phyloP scores from a whole-genome alignment of 2,113 vertebrate genomes.

The Baryphthengus martii region DNA sequence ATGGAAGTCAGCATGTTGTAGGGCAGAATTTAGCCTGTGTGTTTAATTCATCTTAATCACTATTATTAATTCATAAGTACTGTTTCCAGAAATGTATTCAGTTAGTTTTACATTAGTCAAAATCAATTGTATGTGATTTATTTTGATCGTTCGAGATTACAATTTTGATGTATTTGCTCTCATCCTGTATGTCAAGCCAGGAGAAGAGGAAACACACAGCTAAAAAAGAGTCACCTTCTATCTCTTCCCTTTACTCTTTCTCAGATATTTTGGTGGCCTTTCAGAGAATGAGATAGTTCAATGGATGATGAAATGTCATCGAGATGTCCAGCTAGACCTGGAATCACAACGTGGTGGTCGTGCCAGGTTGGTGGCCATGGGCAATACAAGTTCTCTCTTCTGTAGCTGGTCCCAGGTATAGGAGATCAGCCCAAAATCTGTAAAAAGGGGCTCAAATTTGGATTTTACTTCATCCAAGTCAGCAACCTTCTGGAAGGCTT shows the following conservation, averaged over 20 bases:
- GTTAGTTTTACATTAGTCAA: constrained; percentile 79
- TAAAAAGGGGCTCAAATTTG: neutral
- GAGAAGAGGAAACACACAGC: constrained; percentile 34
- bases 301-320: neutral
- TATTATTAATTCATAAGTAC: constrained; percentile 82
- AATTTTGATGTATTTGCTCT: constrained; percentile 73
- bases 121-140: constrained; percentile 80
- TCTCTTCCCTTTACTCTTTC: neutral
- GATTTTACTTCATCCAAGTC: neutral
- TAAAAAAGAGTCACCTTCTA: neutral
- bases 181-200: constrained; percentile 64
- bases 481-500: neutral
- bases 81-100: constrained; percentile 80
- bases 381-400: neutral
- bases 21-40: constrained; percentile 74
- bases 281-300: neutral
- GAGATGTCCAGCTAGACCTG: neutral
- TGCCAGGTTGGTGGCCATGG: neutral
- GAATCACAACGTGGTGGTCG: rapidly evolving
- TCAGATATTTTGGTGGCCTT: neutral
- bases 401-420: no score
- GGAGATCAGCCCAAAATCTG: neutral
- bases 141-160: constrained; percentile 74
- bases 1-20: constrained; percentile 76
- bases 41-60: constrained; percentile 81